Base-by-base conservation (phyloP, 2,113 vertebrate genomes). In the Oxyruncus cristatus region DNA sequence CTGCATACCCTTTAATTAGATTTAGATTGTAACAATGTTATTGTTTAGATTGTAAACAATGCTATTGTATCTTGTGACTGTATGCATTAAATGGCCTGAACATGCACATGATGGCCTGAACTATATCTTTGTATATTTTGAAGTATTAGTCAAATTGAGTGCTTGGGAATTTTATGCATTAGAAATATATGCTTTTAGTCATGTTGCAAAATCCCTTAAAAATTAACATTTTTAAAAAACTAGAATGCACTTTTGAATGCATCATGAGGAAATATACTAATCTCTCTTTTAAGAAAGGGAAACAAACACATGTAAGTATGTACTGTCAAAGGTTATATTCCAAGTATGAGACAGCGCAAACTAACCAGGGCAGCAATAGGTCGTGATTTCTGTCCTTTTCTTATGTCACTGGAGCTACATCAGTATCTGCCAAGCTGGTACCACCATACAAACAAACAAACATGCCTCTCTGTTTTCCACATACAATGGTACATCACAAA, bases 31-130 rank as follows among this genome's bases (percentile, higher is more conserved):
- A 98, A 62, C 98, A 98, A 98, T 88, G 66, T 37, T 98, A 96
- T 97, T 97, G 97, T 99, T 98, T 98, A 98, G 98, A 98, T 97
- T 97, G 97, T 98, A 99, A 98, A 62, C 98, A 98, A 98, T 88
- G 70, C 41, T 98, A 96, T 97, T 97, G 97, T 93, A 61, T 79
- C 76, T 91, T 67, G 66, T 88, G 72, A 74, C 35, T 50, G 18
- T 35, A 66, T 72, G 41, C 66, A 78, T 81, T 83, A 90, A 92
- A 92, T n/a, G 14, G 9, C 23, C 23, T 59, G n/a, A 59, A 59
- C n/a, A 37, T 26, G 58, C n/a, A 37, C n/a, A 59, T 59, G 21
- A 66, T 72, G 35, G 44, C 6, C 70, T 92, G 70, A 82, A 89
- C 19, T 75, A 62, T 62, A 46, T 41, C 42, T 70, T n/a, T 49